Evolutionary conservation across 2,797 vertebrate species (phyloP).

Genomic region (Danio aesculapii): DNA sequence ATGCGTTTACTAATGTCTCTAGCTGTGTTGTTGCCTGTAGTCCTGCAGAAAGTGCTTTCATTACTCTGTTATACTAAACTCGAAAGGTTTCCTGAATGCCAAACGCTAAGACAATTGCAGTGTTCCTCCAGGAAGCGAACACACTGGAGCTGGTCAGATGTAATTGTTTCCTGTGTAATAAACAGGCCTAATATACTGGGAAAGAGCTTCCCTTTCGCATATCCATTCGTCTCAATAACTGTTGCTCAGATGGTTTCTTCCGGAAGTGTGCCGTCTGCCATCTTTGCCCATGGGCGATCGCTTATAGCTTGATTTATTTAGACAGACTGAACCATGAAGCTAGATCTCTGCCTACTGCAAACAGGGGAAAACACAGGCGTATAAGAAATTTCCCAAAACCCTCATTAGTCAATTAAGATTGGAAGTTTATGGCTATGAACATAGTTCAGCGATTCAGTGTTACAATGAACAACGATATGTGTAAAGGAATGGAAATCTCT

Average conservation of each 20-base stretch:
- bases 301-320: background rate
- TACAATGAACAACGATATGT: too few relatives aligned
- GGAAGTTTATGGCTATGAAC: too few relatives aligned
- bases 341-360: background rate
- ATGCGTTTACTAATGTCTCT: too few relatives aligned
- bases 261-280: background rate
- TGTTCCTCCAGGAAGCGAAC: background rate
- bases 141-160: background rate
- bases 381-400: too few relatives aligned
- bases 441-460: too few relatives aligned
- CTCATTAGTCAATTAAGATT: too few relatives aligned
- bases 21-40: too few relatives aligned
- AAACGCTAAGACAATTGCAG: background rate
- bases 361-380: background rate
- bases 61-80: background rate
- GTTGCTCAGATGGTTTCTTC: background rate
- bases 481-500: too few relatives aligned
- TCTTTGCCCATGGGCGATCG: background rate
- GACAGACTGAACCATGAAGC: background rate
- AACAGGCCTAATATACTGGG: background rate
- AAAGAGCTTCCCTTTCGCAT: background rate
- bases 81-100: background rate
- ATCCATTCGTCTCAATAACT: slow-evolving; percentile 5
- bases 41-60: too few relatives aligned
- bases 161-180: slow-evolving; percentile 13